Evolutionary conservation across 2,888 invertebrate genomes (phyloP), one percentile per base, ranked within the genome.

Genomic region (Oxystoma pomonae): DNA sequence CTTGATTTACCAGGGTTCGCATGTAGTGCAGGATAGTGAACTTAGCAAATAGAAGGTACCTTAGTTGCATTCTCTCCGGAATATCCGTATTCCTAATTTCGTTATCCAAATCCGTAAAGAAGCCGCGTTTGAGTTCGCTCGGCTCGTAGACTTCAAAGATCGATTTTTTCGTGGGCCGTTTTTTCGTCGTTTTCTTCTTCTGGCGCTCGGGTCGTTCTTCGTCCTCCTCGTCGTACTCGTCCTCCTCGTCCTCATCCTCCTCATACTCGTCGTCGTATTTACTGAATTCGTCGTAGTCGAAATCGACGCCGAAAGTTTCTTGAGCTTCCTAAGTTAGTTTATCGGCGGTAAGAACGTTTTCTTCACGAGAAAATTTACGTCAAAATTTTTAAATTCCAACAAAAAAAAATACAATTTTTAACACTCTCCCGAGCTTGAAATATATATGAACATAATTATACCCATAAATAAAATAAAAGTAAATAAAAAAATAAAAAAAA

Each of bases 291-390:
- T 94, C 94, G 76, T 91, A 95, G 76, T 95, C 97, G 81, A 98
- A 98, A 78, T 98, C 98, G n/a, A 98, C 96, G 21, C 98, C 99
- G 78, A 99, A 99, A 69, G 98, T 96, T 77, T 99, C 98, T 80
- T 98, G 97, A 60, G 98, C 99, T 80, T 98, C 96, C 86, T 35
- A 35, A 35, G n/a, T n/a, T n/a, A n/a, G n/a, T n/a, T n/a, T n/a
- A n/a, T n/a, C n/a, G n/a, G n/a, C n/a, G n/a, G n/a, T n/a, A n/a
- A n/a, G n/a, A n/a, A n/a, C n/a, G n/a, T n/a, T n/a, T n/a, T n/a
- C n/a, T n/a, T n/a, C n/a, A n/a, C n/a, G n/a, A n/a, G n/a, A n/a
- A n/a, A n/a, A n/a, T n/a, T n/a, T n/a, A n/a, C n/a, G n/a, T n/a
- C n/a, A n/a, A n/a, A n/a, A n/a, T n/a, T n/a, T n/a, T n/a, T n/a